phyloP scores from a whole-genome alignment of 2,113 vertebrate species.

The Tetrax tetrax region DNA sequence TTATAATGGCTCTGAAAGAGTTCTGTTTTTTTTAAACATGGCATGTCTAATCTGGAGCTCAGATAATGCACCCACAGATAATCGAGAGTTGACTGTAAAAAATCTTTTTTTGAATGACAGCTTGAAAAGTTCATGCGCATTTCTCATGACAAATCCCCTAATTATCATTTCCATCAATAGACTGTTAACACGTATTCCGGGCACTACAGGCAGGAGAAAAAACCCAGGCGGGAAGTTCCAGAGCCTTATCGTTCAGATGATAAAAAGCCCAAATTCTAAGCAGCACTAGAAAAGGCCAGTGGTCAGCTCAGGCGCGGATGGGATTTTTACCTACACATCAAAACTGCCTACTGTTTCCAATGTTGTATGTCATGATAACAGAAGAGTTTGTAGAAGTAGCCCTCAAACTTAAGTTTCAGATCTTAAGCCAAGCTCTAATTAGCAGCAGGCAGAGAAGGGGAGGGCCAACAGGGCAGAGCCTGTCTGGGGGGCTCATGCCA shows the following conservation, averaged over 20 bases:
- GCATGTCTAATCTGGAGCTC: slow-evolving; percentile 35
- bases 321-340: neutral
- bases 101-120: slow-evolving; percentile 49
- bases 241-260: neutral
- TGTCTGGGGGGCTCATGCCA: neutral
- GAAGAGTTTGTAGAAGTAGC: neutral
- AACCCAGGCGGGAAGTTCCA: slow-evolving; percentile 1
- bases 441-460: neutral
- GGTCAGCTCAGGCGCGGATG: neutral
- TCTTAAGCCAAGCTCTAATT: neutral
- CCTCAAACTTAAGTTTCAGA: neutral
- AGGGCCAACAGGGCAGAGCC: neutral
- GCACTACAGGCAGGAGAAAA: slow-evolving; percentile 16
- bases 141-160: slow-evolving; percentile 56
- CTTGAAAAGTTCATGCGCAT: slow-evolving; percentile 54
- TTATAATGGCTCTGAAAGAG: slow-evolving; percentile 6
- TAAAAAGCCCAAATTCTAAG: slow-evolving; percentile 7
- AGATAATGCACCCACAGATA: slow-evolving; percentile 49
- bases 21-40: neutral
- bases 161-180: slow-evolving; percentile 64
- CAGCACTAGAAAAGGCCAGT: neutral
- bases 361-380: neutral
- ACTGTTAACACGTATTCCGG: neutral
- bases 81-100: slow-evolving; percentile 47
- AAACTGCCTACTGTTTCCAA: neutral